Conservation (phyloP, 2,888 invertebrate species). For the Ophion ventricosus region DNA sequence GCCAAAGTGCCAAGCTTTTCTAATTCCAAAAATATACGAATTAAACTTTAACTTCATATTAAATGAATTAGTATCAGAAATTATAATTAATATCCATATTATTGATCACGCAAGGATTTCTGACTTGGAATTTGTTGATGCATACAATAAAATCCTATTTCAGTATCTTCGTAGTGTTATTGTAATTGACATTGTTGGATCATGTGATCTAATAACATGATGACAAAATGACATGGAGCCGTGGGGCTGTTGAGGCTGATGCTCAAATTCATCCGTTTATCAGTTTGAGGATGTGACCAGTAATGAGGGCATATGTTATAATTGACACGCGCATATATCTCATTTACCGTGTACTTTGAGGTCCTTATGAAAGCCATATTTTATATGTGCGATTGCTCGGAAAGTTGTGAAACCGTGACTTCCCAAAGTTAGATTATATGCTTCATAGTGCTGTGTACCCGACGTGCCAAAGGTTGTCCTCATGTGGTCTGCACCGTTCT, state of each 20-base stretch:
- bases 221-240: too few species aligned
- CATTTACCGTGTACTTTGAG: too few species aligned
- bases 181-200: too few species aligned
- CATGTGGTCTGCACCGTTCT: slow-evolving; percentile 91
- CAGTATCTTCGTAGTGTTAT: too few species aligned
- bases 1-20: neutral
- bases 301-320: too few species aligned
- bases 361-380: too few species aligned
- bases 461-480: slow-evolving; percentile 73
- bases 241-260: too few species aligned
- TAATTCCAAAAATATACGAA: neutral
- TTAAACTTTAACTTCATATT: neutral
- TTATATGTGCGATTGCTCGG: too few species aligned
- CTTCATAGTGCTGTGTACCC: slow-evolving; percentile 52
- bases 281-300: neutral
- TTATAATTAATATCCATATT: neutral
- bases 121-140: neutral
- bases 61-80: neutral
- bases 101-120: neutral
- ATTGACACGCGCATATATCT: too few species aligned
- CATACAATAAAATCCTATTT: too few species aligned
- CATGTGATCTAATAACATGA: too few species aligned
- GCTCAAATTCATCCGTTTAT: too few species aligned
- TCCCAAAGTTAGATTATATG: slow-evolving; percentile 49
- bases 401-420: slow-evolving; percentile 39